Percentiles rank a stretch among this genome's conserved stretches.
Conservation (phyloP, 2,888 invertebrate genomes). For the Steromphala cineraria region DNA sequence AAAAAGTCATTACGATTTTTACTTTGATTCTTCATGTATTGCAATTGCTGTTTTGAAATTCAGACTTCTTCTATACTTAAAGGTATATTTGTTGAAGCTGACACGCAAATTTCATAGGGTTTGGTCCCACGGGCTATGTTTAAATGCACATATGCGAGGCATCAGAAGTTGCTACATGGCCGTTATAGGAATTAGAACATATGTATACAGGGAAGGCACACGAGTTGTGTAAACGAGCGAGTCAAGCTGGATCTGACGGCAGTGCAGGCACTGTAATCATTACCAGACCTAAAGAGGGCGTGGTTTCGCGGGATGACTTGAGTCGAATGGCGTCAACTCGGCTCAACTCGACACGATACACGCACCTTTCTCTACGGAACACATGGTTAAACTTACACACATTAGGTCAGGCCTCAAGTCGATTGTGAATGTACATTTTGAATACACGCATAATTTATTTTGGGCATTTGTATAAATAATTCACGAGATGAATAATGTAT, state of each 20-base stretch:
- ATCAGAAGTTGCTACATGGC: background rate
- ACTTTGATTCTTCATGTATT: no score
- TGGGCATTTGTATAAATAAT: background rate
- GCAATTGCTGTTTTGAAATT: no score
- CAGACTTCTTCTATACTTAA: no score
- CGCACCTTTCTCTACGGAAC: background rate
- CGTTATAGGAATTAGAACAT: background rate
- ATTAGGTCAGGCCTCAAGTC: background rate
- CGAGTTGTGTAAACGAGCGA: background rate
- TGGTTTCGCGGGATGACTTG: background rate
- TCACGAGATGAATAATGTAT: conserved; percentile 5
- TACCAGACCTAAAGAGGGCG: background rate
- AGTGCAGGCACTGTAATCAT: background rate
- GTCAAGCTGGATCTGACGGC: background rate
- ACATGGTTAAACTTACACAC: background rate
- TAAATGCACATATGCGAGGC: background rate
- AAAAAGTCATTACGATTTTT: no score
- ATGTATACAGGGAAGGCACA: background rate
- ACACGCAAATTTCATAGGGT: background rate
- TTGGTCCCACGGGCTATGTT: background rate
- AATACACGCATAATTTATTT: conserved; percentile 9
- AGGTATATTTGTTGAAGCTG: no score
- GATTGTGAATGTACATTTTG: conserved; percentile 9
- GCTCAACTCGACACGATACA: background rate
- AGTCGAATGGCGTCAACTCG: background rate